Evolutionary conservation across 2,113 vertebrate genomes (phyloP).

Genomic region (Atractosteus spatula): DNA sequence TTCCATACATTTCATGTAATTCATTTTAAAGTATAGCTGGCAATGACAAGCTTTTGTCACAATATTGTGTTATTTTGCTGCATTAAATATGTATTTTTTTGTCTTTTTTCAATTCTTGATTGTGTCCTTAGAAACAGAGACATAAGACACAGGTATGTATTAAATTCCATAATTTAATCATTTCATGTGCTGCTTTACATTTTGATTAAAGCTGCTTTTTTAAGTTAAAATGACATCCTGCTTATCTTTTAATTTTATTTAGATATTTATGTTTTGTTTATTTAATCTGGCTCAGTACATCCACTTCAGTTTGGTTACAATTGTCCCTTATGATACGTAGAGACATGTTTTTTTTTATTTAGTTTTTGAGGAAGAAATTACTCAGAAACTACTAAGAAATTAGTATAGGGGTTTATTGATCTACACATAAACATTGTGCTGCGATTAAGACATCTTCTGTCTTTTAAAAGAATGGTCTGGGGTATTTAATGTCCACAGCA

Average conservation of each 20-base stretch:
- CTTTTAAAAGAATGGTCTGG: not conserved
- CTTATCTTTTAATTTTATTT: no score
- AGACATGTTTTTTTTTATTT: constrained; percentile 8
- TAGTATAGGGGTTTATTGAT: constrained; percentile 5
- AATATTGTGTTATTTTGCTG: constrained; percentile 22
- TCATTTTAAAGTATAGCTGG: no score
- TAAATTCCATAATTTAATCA: constrained; percentile 10
- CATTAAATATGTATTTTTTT: constrained; percentile 41
- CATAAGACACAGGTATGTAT: constrained; percentile 93
- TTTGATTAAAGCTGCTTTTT: no score
- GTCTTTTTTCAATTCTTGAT: constrained; percentile 46
- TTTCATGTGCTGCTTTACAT: no score
- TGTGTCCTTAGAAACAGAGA: constrained; percentile 87
- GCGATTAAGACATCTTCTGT: not conserved
- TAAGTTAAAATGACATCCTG: no score
- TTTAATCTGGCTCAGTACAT: no score
- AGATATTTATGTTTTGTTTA: no score
- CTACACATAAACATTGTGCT: not conserved
- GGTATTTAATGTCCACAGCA: constrained; percentile 5
- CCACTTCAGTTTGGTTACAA: no score
- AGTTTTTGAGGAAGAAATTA: not conserved
- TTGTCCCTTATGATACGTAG: not conserved
- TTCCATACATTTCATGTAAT: no score
- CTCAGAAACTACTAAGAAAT: not conserved
- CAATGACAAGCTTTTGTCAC: no score